phyloP scores from a whole-genome alignment of 2,113 vertebrate genomes.

The Melanerpes formicivorus region DNA sequence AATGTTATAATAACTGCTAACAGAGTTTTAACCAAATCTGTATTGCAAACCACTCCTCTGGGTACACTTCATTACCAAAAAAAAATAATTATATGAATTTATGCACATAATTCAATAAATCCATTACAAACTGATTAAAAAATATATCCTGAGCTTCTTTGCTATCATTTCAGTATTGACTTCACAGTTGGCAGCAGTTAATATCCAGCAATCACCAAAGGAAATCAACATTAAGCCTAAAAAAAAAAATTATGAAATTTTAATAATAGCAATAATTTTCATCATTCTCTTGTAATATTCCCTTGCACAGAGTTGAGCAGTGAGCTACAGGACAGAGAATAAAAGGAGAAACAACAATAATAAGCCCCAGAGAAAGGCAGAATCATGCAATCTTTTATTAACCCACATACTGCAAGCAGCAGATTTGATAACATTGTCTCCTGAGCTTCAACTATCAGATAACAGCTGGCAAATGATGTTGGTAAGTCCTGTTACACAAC shows the following conservation, averaged over 20 bases:
- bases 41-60: neutral
- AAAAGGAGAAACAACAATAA: neutral
- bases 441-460: conserved; percentile 56
- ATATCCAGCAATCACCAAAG: neutral
- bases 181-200: neutral
- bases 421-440: conserved; percentile 55
- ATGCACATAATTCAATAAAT: too few relatives aligned
- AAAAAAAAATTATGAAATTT: neutral
- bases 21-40: neutral
- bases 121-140: too few relatives aligned
- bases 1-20: too few relatives aligned
- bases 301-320: neutral
- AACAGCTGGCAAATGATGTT: conserved; percentile 70
- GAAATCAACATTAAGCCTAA: neutral
- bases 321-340: neutral
- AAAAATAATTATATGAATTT: neutral
- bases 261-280: neutral
- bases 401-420: conserved; percentile 16
- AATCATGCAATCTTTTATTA: conserved; percentile 55
- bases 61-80: neutral
- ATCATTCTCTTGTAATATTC: neutral
- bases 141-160: neutral
- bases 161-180: neutral
- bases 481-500: conserved; percentile 67
- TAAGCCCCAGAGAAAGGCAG: neutral